phyloP scores from a whole-genome alignment of 1,140 invertebrate genomes.

The Calliopsis andreniformis region DNA sequence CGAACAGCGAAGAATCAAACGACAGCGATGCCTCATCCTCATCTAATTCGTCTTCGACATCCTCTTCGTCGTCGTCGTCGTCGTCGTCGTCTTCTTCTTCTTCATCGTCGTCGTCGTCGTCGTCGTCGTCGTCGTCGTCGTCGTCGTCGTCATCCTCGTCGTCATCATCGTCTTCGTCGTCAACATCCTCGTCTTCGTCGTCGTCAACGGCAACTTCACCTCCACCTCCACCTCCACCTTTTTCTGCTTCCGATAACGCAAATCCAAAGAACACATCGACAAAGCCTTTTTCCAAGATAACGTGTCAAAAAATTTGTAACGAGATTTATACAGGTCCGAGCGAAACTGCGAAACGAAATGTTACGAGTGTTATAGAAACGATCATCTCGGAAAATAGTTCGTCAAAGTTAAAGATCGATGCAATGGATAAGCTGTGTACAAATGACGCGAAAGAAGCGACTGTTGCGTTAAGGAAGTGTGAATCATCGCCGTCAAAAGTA shows the following conservation, averaged over 20 bases:
- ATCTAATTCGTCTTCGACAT: not conserved
- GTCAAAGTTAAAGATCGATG: not conserved
- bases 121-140: slow-evolving; percentile 52
- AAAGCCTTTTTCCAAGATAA: slow-evolving; percentile 16
- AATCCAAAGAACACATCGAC: slow-evolving; percentile 39
- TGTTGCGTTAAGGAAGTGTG: slow-evolving; percentile 3
- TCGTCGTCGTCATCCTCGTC: slow-evolving; percentile 51
- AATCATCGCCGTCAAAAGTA: slow-evolving; percentile 72
- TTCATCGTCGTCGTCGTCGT: slow-evolving; percentile 40
- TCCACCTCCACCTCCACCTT: slow-evolving; percentile 43
- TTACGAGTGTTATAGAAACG: not conserved
- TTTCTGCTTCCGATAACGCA: slow-evolving; percentile 46
- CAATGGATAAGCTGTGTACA: not conserved
- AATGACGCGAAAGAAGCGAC: not conserved
- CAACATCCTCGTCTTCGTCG: slow-evolving; percentile 58
- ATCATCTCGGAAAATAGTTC: slow-evolving; percentile 18
- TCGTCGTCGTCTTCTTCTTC: no score
- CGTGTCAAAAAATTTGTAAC: slow-evolving; percentile 28
- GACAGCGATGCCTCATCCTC: slow-evolving; percentile 23
- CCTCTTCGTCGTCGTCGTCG: no score
- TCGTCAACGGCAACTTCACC: slow-evolving; percentile 61
- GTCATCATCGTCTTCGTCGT: slow-evolving; percentile 54
- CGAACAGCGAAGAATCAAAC: slow-evolving; percentile 7
- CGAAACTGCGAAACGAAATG: slow-evolving; percentile 31
- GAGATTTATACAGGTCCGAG: slow-evolving; percentile 57